A percentile compares a stretch with the other conserved stretches of the same genome.
Evolutionary conservation across 2,888 invertebrate genomes (phyloP).

Genomic region (Siphonodentalium dalli): DNA sequence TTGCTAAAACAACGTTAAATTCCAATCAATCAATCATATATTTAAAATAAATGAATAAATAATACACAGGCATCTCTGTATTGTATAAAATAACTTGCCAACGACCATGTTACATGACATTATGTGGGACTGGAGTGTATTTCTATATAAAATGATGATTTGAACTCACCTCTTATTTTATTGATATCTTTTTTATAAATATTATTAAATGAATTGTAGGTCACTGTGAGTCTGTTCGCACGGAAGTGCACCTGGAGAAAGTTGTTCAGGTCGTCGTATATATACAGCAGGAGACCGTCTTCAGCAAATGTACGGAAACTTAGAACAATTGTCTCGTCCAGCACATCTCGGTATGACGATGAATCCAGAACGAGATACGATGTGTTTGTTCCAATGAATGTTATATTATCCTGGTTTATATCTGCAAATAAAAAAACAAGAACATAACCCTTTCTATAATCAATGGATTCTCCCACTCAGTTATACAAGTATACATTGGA

Average conservation of each 20-base stretch:
- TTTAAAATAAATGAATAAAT: too few relatives aligned
- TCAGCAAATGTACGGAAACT: slow-evolving; percentile 88
- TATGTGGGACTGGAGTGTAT: too few relatives aligned
- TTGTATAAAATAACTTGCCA: too few relatives aligned
- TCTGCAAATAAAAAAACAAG: slow-evolving; percentile 70
- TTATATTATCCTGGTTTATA: slow-evolving; percentile 87
- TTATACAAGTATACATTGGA: too few relatives aligned
- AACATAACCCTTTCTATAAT: too few relatives aligned
- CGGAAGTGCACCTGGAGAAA: slow-evolving; percentile 75
- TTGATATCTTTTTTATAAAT: slow-evolving; percentile 26
- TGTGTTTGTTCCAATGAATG: slow-evolving; percentile 81
- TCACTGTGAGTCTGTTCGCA: slow-evolving; percentile 34
- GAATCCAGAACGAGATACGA: slow-evolving; percentile 72
- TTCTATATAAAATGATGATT: too few relatives aligned
- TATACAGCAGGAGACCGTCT: slow-evolving; percentile 77
- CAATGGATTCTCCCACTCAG: too few relatives aligned
- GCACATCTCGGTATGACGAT: slow-evolving; percentile 74
- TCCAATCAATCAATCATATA: too few relatives aligned
- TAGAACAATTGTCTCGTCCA: slow-evolving; percentile 82
- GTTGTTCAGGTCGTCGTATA: slow-evolving; percentile 91
- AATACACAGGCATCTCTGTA: too few relatives aligned
- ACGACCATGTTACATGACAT: too few relatives aligned
- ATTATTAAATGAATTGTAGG: slow-evolving; percentile 33
- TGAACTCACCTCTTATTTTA: slow-evolving; percentile 9
- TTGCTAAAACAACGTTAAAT: too few relatives aligned